Evolutionary conservation across 2,888 invertebrate genomes (phyloP).

Genomic region (Oligia strigilis): DNA sequence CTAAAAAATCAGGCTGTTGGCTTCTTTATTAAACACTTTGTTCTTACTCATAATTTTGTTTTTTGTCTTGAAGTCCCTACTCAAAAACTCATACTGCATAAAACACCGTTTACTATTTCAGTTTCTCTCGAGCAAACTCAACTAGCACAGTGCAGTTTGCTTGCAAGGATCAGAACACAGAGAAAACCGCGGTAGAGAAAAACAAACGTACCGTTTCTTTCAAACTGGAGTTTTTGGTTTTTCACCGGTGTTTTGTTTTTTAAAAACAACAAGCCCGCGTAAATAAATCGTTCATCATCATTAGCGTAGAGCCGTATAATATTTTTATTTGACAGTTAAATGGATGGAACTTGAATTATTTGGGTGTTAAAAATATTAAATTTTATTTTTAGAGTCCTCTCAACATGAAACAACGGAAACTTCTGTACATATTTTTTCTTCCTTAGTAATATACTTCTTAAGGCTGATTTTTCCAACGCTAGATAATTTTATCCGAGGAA

Average conservation of each 20-base stretch:
- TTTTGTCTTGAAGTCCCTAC: background rate
- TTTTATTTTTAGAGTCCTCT: constrained; percentile 32
- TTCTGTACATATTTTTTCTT: background rate
- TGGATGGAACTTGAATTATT: constrained; percentile 56
- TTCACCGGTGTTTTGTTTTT: constrained; percentile 23
- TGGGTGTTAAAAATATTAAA: constrained; percentile 14
- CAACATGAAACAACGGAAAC: constrained; percentile 13
- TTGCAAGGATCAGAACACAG: constrained; percentile 3
- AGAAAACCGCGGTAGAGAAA: constrained; percentile 25
- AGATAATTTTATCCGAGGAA: too few relatives aligned
- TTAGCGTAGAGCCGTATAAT: constrained; percentile 44
- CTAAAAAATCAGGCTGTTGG: background rate
- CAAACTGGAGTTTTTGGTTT: constrained; percentile 31
- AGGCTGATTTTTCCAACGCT: too few relatives aligned
- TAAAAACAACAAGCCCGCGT: constrained; percentile 30
- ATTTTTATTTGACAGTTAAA: constrained; percentile 58
- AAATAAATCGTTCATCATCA: constrained; percentile 60
- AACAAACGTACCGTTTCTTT: constrained; percentile 22
- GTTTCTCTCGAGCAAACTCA: constrained; percentile 8
- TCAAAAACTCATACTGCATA: background rate
- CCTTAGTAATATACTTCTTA: background rate
- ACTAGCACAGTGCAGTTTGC: constrained; percentile 14
- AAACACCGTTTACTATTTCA: constrained; percentile 4
- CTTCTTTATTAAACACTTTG: too few relatives aligned
- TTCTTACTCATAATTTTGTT: too few relatives aligned